Percentiles rank a stretch among this genome's conserved stretches.
These are phyloP conservation scores for Campoplex capitator DNA, from an alignment of 2,888 invertebrate genomes.

Conservation along the genomic window DNA sequence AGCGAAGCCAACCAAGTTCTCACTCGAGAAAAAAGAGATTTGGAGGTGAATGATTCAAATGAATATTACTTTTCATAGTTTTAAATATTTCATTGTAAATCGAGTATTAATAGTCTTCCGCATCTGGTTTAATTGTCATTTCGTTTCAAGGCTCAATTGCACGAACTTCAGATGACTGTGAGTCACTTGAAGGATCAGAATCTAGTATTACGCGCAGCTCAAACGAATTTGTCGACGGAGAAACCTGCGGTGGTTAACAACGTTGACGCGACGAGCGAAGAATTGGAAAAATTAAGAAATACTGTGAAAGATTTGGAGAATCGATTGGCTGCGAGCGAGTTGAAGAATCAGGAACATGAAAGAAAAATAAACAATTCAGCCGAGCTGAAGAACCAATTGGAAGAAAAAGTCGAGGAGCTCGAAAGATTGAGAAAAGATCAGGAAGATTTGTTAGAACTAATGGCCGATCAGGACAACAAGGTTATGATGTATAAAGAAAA, in stretches of 20 bases:
- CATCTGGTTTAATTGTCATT: constrained; percentile 1
- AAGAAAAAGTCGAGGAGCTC: constrained; percentile 86
- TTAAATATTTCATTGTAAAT: neutral
- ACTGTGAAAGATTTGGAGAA: constrained; percentile 77
- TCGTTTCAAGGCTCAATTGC: constrained; percentile 80
- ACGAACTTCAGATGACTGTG: constrained; percentile 90
- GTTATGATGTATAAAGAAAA: constrained; percentile 88
- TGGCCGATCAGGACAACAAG: constrained; percentile 94
- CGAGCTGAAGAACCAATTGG: constrained; percentile 79
- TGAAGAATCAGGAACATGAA: constrained; percentile 80
- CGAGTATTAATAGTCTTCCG: neutral
- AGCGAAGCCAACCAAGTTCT: constrained; percentile 75
- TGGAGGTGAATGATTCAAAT: constrained; percentile 74
- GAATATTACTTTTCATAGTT: neutral
- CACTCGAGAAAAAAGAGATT: constrained; percentile 77
- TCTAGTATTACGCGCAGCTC: constrained; percentile 91
- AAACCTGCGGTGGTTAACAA: constrained; percentile 67
- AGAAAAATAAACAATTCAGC: constrained; percentile 78
- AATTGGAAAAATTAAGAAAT: constrained; percentile 75
- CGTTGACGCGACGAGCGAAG: constrained; percentile 71
- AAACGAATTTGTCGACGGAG: constrained; percentile 76
- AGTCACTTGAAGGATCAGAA: constrained; percentile 94
- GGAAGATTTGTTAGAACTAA: constrained; percentile 95
- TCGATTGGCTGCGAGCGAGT: constrained; percentile 73
- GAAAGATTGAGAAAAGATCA: constrained; percentile 93